Evolutionary conservation across 2,888 invertebrate species (phyloP).

Genomic region (Nomada fucata): DNA sequence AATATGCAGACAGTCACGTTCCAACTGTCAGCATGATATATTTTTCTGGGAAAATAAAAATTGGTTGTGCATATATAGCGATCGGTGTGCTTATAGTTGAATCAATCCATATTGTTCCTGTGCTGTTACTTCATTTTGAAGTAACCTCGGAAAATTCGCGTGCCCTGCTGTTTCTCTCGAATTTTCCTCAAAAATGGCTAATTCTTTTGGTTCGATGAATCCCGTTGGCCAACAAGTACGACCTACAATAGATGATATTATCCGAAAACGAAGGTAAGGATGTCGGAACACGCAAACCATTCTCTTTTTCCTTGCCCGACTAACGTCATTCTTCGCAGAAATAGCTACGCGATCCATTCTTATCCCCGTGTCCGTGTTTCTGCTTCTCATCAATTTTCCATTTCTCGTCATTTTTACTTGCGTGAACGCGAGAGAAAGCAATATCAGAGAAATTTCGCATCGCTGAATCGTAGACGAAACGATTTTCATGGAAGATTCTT

Average conservation of each 20-base stretch:
- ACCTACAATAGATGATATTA: slow-evolving; percentile 48
- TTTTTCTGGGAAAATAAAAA: slow-evolving; percentile 13
- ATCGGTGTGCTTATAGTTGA: too few relatives aligned
- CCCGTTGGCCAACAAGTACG: slow-evolving; percentile 28
- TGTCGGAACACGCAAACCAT: slow-evolving; percentile 59
- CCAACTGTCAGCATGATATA: slow-evolving; percentile 5
- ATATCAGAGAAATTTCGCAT: neutral
- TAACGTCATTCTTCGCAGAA: slow-evolving; percentile 47
- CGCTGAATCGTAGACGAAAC: slow-evolving; percentile 3
- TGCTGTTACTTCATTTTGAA: too few relatives aligned
- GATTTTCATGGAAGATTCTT: slow-evolving; percentile 1
- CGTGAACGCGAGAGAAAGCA: slow-evolving; percentile 30
- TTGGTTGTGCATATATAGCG: too few relatives aligned
- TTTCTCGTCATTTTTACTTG: slow-evolving; percentile 49
- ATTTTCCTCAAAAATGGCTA: slow-evolving; percentile 1
- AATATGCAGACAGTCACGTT: slow-evolving; percentile 42
- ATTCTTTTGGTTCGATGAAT: slow-evolving; percentile 23
- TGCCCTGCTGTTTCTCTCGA: neutral
- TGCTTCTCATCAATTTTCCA: slow-evolving; percentile 62
- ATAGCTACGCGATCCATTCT: slow-evolving; percentile 62
- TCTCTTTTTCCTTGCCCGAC: slow-evolving; percentile 43
- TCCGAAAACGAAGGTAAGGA: slow-evolving; percentile 35
- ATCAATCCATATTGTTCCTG: too few relatives aligned
- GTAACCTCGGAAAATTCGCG: too few relatives aligned
- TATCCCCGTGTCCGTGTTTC: slow-evolving; percentile 56